Base-by-base conservation (phyloP, 2,888 invertebrate species). In the Cheilosia vernalis region DNA sequence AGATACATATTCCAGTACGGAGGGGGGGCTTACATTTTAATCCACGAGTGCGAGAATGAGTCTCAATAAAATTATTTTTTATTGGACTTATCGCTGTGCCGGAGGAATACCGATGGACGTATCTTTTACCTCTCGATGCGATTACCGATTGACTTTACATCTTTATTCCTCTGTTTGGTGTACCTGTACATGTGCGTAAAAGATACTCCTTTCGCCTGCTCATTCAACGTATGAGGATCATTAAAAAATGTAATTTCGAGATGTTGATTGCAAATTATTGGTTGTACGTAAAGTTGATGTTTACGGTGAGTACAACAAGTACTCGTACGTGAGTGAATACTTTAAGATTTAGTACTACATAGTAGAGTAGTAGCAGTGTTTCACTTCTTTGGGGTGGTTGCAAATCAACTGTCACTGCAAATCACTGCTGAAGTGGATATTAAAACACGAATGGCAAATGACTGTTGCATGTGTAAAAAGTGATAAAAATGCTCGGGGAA, bases 261-360 rank as follows among this genome's bases (percentile, higher is more conserved):
- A 69, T 70, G 47, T 40, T 78, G 69, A 69, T 69, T 78, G 77
- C 77, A 69, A 78, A 78, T 69, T 63, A 78, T 70, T 69, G 77
- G 61, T 19, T 70, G 61, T 42, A 44, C 44, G 51, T 67, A 40
- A 53, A 51, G 10, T 61, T 58, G 60, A 72, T 73, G 60, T 72
- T 72, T 60, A 60, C 27, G 21, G 44, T 63, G 55, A n/a, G 61
- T 44, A 10, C 10, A 37, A 13, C 10, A 37, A 37, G 37, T 37
- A 21, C 21, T 21, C 21, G 21, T 21, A 37, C 4, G 10, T 37
- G 30, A 44, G 27, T 27, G 44, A 13, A 42, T 64, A 19, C 24
- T 40, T 6, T 0, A 24, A 15, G 40, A 64, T 19, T 63, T 33
- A 33, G 63, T 33, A 33, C 49, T 10, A 21, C 19, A 49, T 49